Conservation (phyloP, 2,113 vertebrate species). For the Bujurquina vittata region DNA sequence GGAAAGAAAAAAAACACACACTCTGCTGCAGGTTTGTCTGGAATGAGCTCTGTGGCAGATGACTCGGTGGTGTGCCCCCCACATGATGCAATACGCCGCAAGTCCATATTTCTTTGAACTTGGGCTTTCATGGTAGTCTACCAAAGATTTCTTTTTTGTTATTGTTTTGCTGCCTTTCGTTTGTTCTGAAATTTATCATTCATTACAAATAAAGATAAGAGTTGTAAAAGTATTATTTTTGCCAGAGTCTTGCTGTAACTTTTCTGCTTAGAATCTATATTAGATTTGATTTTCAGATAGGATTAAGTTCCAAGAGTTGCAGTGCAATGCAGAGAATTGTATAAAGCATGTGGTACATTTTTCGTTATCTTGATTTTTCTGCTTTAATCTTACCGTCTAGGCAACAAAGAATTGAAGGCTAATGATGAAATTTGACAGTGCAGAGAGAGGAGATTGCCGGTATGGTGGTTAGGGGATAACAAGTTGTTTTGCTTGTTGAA, state of each 20-base stretch:
- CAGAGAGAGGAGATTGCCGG: constrained; percentile 26
- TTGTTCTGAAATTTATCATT: constrained; percentile 53
- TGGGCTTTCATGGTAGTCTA: constrained; percentile 75
- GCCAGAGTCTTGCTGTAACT: not conserved
- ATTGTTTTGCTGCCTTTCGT: constrained; percentile 59
- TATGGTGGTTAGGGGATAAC: constrained; percentile 25
- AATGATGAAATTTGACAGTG: constrained; percentile 41
- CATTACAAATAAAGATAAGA: constrained; percentile 46
- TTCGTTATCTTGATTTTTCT: constrained; percentile 24
- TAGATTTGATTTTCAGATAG: constrained; percentile 15
- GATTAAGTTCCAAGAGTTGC: not conserved
- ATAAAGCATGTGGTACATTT: not conserved
- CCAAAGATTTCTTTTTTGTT: constrained; percentile 72
- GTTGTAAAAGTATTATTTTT: constrained; percentile 3
- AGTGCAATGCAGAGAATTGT: not conserved
- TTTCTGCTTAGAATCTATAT: constrained; percentile 25
- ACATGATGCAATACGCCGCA: constrained; percentile 82
- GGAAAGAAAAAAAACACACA: constrained; percentile 20
- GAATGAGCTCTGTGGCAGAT: constrained; percentile 64
- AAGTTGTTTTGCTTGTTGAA: constrained; percentile 32
- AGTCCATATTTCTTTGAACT: constrained; percentile 81
- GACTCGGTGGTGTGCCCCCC: constrained; percentile 67
- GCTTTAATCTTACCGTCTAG: constrained; percentile 45
- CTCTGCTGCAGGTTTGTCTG: constrained; percentile 61
- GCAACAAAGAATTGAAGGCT: constrained; percentile 8